A percentile compares a stretch with the other conserved stretches of the same genome.
Evolutionary conservation across 2,113 vertebrate genomes (phyloP).

Genomic region (Megaceryle maxima): DNA sequence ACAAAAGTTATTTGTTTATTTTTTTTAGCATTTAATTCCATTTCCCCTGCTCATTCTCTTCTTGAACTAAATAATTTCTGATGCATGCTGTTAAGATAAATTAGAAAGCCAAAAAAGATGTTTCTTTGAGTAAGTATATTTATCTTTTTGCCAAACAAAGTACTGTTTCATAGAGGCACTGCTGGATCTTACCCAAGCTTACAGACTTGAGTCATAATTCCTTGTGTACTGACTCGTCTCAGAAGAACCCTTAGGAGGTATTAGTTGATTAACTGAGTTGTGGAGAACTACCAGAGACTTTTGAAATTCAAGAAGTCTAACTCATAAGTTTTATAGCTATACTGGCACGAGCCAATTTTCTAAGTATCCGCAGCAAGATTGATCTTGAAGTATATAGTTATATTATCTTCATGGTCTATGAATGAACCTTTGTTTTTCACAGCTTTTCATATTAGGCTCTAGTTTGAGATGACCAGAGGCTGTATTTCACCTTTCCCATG

Average conservation of each 20-base stretch:
- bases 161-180: conserved; percentile 4
- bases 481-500: not conserved
- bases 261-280: conserved; percentile 58
- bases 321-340: not conserved
- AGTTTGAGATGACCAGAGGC: not conserved
- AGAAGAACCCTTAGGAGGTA: conserved; percentile 53
- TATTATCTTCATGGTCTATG: not conserved
- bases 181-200: not conserved
- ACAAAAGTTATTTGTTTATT: not conserved
- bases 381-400: not conserved
- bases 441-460: not conserved
- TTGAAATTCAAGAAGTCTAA: conserved; percentile 42
- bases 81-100: conserved; percentile 60
- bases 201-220: not conserved
- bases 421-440: conserved; percentile 24
- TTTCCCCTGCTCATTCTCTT: not conserved
- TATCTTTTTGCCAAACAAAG: conserved; percentile 32
- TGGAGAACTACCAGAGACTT: conserved; percentile 41
- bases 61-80: conserved; percentile 40
- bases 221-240: not conserved
- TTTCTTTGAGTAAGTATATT: conserved; percentile 14
- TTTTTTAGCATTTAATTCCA: not conserved
- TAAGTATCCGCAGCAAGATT: not conserved
- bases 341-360: not conserved
- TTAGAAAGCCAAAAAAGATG: conserved; percentile 23